These are phyloP conservation scores for Tetraodon nigroviridis DNA, from an alignment of 2,113 vertebrate genomes.

Conservation along the genomic window DNA sequence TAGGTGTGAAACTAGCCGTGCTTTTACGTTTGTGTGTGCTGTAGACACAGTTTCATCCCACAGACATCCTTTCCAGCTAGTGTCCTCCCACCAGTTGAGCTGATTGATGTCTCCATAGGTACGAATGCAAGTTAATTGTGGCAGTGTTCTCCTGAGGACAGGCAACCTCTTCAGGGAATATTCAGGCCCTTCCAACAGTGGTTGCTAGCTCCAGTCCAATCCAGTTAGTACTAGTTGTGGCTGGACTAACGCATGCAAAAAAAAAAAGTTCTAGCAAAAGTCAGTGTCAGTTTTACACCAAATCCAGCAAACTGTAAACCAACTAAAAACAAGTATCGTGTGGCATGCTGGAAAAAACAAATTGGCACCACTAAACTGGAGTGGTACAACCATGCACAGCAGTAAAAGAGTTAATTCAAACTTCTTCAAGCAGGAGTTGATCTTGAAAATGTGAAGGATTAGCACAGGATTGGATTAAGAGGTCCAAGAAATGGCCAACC, in stretches of 20 bases:
- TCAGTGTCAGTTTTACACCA: conserved; percentile 7
- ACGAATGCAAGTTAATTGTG: too few relatives aligned
- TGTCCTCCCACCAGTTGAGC: too few relatives aligned
- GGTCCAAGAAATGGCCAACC: conserved; percentile 58
- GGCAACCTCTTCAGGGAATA: not conserved
- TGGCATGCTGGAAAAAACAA: not conserved
- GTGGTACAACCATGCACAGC: conserved; percentile 19
- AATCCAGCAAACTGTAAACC: conserved; percentile 11
- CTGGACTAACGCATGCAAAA: too few relatives aligned
- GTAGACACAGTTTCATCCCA: too few relatives aligned
- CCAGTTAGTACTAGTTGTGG: too few relatives aligned
- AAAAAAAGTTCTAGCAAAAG: conserved; percentile 4
- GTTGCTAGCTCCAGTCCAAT: too few relatives aligned
- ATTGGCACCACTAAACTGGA: conserved; percentile 1
- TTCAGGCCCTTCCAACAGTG: not conserved
- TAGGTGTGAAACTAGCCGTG: too few relatives aligned
- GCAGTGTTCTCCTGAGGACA: too few relatives aligned
- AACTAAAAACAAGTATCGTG: conserved; percentile 6
- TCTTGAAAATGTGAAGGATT: conserved; percentile 58
- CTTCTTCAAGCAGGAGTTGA: conserved; percentile 18
- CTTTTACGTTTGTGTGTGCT: too few relatives aligned
- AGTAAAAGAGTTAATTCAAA: conserved; percentile 31
- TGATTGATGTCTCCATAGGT: too few relatives aligned
- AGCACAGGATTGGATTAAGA: conserved; percentile 60
- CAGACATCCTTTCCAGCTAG: too few relatives aligned